These are phyloP conservation scores for Zalophus californianus DNA, from an alignment of 2,797 vertebrate species.

Conservation along the genomic window DNA sequence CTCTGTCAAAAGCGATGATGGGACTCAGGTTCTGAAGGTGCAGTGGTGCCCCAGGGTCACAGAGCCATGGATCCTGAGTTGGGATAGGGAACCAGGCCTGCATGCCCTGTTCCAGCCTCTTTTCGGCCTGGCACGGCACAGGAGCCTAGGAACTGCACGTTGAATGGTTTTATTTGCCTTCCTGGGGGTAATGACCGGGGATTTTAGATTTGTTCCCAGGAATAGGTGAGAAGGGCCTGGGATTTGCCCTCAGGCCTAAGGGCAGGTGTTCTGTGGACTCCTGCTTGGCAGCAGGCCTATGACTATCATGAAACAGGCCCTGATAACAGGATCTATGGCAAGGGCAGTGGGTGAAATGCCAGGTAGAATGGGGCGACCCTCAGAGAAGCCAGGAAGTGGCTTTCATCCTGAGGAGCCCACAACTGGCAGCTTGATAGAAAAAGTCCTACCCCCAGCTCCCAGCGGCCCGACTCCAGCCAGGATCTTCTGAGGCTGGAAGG, in stretches of 20 bases:
- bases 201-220: not conserved
- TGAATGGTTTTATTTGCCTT: constrained; percentile 63
- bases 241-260: not conserved
- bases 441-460: not conserved
- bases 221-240: constrained; percentile 9
- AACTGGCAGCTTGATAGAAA: not conserved
- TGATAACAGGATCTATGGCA: not conserved
- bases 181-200: not conserved
- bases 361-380: not conserved
- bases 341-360: not conserved
- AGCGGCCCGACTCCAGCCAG: not conserved
- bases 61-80: not conserved
- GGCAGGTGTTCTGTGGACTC: not conserved
- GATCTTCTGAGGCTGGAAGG: not conserved
- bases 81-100: not conserved
- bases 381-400: not conserved
- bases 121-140: not conserved
- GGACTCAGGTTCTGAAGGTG: not conserved
- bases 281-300: not conserved
- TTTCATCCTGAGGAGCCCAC: not conserved
- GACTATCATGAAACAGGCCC: not conserved
- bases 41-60: not conserved
- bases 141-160: not conserved
- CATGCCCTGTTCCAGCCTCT: not conserved
- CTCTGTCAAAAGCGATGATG: not conserved